These are phyloP conservation scores for Philotrypesis tridentata DNA, from an alignment of 1,140 invertebrate genomes.

Conservation along the genomic window DNA sequence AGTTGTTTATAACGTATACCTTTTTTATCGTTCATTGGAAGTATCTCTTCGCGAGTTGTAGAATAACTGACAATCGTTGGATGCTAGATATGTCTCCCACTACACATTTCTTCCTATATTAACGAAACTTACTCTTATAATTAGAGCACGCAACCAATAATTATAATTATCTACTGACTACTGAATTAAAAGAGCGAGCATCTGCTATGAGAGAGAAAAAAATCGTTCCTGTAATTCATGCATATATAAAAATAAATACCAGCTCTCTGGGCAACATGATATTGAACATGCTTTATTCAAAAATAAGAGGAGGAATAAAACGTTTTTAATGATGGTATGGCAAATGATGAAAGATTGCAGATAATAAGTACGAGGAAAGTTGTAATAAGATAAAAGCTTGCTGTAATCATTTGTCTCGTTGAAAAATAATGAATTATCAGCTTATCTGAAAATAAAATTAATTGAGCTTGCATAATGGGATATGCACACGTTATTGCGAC, in stretches of 20 bases:
- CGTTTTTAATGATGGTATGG: background rate
- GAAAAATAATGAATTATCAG: background rate
- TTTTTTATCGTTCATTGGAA: constrained; percentile 22
- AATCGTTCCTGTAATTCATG: background rate
- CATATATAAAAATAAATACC: background rate
- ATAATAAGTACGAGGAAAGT: background rate
- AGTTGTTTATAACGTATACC: background rate
- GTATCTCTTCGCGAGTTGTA: background rate
- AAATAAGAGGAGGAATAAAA: background rate
- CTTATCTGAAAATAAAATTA: background rate
- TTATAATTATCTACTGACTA: background rate
- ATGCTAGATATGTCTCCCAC: background rate
- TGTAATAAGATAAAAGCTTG: background rate
- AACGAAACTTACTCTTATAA: background rate
- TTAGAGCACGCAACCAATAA: background rate
- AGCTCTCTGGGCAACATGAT: background rate
- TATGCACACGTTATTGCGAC: background rate
- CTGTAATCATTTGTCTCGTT: background rate
- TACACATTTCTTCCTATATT: background rate
- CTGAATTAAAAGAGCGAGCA: background rate
- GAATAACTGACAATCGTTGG: background rate
- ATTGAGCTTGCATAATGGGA: background rate
- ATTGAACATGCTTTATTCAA: background rate
- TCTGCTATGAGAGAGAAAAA: background rate
- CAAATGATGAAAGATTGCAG: background rate